Base-by-base conservation (phyloP, 2,797 vertebrate species). In the Masticophis lateralis region DNA sequence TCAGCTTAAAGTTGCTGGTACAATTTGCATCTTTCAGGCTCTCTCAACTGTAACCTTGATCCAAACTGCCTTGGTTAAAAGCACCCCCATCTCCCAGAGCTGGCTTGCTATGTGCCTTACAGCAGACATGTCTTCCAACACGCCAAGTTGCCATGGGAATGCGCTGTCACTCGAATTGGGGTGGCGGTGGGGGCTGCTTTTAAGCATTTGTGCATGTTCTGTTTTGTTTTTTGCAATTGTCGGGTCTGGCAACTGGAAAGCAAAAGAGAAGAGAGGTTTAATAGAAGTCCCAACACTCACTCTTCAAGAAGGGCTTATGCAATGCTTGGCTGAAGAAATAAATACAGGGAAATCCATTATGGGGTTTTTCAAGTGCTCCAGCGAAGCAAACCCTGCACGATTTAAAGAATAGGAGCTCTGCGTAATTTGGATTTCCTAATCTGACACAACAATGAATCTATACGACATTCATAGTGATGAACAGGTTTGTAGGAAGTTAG, bases 191-290 rank as follows among this genome's bases (percentile, higher is more conserved):
- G 12, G 20, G 97, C 95, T 94, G 95, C 88, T 83, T 95, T 96
- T 7, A 86, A 53, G 32, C 4, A 22, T 55, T 66, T 87, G 92
- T 13, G 87, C 53, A 92, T 91, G 14, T 18, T 61, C 27, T 60
- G 59, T 22, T 22, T 25, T 22, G 4, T 86, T 87, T 93, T 93
- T 91, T 79, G 57, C 56, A 91, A 96, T 91, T 95, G 90, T 11
- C 1, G 94, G 87, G 89, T 96, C 96, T 95, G 94, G 95, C 95
- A 96, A 96, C 69, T 88, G 91, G 57, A 93, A 79, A 47, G 96
- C 92, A 22, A 74, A 83, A 91, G 37, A 5, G 47, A 37, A 57
- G 57, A n/a, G 22, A 25, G 5, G 5, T 90, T 60, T 37, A 79
- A 87, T 22, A 53, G 20, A n/a, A 91, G 56, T 79, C 74, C 74